Conservation (phyloP, 2,888 invertebrate genomes). For the Panzeria rudis region DNA sequence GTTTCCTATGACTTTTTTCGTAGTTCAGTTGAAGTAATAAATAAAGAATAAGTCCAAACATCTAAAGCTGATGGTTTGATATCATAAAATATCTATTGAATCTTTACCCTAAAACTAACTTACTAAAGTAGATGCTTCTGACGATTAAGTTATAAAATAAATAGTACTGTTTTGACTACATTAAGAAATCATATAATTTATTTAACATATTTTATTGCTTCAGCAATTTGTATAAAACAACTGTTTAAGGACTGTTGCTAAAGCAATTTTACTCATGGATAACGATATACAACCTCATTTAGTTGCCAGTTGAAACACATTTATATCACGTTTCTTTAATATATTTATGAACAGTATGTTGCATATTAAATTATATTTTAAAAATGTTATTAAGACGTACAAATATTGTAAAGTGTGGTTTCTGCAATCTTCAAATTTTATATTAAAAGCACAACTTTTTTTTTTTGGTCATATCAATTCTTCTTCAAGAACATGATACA, state of each 20-base stretch:
- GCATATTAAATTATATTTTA: not conserved
- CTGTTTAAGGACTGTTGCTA: not conserved
- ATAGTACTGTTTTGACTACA: not conserved
- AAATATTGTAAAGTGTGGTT: not conserved
- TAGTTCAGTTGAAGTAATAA: no score
- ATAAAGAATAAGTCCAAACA: no score
- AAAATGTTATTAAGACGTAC: not conserved
- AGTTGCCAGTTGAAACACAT: not conserved
- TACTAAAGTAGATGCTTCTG: not conserved
- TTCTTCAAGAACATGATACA: no score
- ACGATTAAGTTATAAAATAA: not conserved
- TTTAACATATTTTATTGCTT: not conserved
- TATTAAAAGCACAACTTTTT: no score
- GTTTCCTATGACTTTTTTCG: no score
- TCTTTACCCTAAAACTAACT: not conserved
- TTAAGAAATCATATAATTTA: not conserved
- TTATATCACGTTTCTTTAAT: not conserved
- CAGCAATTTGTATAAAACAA: not conserved
- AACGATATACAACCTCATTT: not conserved
- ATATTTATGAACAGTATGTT: not conserved
- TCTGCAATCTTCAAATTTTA: not conserved
- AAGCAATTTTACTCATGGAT: not conserved
- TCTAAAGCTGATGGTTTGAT: no score
- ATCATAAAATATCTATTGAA: no score
- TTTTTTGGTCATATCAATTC: no score